phyloP scores from a whole-genome alignment of 2,888 invertebrate species.

The Aspidiotus destructor region DNA sequence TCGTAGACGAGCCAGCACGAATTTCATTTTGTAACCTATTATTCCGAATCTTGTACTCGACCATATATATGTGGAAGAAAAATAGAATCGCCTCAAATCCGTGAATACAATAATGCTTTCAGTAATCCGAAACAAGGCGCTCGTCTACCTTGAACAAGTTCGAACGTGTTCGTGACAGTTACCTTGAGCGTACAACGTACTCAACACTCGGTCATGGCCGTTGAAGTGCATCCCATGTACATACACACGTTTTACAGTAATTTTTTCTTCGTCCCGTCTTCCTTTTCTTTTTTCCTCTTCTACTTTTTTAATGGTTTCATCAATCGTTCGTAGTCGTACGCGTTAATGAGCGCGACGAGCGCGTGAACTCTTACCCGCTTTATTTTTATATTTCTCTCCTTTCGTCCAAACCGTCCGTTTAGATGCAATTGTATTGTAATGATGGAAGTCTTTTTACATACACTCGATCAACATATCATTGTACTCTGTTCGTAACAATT shows the following conservation, averaged over 20 bases:
- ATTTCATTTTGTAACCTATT: constrained; percentile 4
- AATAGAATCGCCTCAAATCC: background rate
- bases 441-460: too few relatives aligned
- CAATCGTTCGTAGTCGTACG: background rate
- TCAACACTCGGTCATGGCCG: constrained; percentile 2
- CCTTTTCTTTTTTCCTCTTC: background rate
- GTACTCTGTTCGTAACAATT: background rate
- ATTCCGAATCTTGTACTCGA: background rate
- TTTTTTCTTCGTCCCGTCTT: too few relatives aligned
- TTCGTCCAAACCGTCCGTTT: background rate
- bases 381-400: background rate
- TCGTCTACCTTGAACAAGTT: constrained; percentile 2
- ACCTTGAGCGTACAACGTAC: constrained; percentile 4
- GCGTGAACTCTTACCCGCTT: background rate
- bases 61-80: background rate
- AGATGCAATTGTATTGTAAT: background rate
- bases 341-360: background rate
- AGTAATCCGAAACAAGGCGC: background rate
- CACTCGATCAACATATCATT: background rate
- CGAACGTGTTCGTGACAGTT: constrained; percentile 1
- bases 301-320: background rate
- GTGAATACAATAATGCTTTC: background rate
- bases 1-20: background rate
- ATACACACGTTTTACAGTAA: background rate
- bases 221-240: constrained; percentile 2